Evolutionary conservation across 2,888 invertebrate species (phyloP).

Genomic region (Drosophila vallismaia): DNA sequence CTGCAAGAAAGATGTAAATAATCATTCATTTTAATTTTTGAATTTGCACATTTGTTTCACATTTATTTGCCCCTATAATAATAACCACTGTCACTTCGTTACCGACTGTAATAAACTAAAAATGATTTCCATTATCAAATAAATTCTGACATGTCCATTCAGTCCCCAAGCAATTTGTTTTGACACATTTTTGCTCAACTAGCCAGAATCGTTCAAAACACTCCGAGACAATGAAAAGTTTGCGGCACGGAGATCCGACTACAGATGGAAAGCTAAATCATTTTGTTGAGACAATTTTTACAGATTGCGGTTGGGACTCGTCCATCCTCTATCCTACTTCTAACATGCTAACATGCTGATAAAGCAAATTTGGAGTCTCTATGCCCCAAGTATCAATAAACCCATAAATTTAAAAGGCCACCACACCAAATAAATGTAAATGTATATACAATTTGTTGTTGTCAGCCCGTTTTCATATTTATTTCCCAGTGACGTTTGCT

Average conservation of each 20-base stretch:
- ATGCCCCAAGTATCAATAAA: slow-evolving; percentile 67
- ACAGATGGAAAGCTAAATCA: slow-evolving; percentile 38
- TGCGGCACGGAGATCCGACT: slow-evolving; percentile 1
- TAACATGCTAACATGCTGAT: slow-evolving; percentile 34
- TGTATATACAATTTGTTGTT: slow-evolving; percentile 46
- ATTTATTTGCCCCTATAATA: slow-evolving; percentile 7
- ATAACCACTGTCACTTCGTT: slow-evolving; percentile 1
- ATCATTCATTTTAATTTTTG: not conserved
- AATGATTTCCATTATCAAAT: slow-evolving; percentile 20
- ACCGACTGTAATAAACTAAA: not conserved
- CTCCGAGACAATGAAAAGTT: not conserved
- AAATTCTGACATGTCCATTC: not conserved
- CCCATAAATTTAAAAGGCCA: slow-evolving; percentile 63
- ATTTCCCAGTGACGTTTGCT: slow-evolving; percentile 34
- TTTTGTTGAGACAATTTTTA: slow-evolving; percentile 37
- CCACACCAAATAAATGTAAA: slow-evolving; percentile 38
- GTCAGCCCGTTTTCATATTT: slow-evolving; percentile 50
- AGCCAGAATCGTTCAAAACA: slow-evolving; percentile 43
- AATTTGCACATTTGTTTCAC: slow-evolving; percentile 1
- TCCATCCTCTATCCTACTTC: slow-evolving; percentile 1
- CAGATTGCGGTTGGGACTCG: slow-evolving; percentile 33
- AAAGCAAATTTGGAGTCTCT: slow-evolving; percentile 39
- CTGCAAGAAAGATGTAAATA: not conserved
- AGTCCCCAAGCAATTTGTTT: slow-evolving; percentile 33
- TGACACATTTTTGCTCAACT: slow-evolving; percentile 46